Evolutionary conservation across 2,888 invertebrate genomes (phyloP).

Genomic region (Sphaerophoria taeniata): DNA sequence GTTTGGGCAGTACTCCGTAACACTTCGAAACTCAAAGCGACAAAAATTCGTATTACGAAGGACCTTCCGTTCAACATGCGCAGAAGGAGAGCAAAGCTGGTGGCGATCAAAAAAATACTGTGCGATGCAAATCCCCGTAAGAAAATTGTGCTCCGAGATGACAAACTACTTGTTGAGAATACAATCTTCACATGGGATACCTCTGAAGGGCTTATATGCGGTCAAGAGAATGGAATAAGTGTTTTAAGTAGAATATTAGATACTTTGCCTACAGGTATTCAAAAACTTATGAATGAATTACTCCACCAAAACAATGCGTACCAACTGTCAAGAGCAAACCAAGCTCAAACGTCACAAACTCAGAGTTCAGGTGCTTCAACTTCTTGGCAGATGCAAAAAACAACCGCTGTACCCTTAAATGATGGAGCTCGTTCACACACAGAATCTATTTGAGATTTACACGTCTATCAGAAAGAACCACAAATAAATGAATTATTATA

Average conservation of each 20-base stretch:
- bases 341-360: background rate
- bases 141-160: conserved; percentile 5
- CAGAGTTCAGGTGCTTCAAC: conserved; percentile 5
- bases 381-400: background rate
- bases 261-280: background rate
- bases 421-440: background rate
- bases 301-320: conserved; percentile 13
- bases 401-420: conserved; percentile 13
- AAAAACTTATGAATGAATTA: conserved; percentile 9
- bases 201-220: background rate
- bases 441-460: background rate
- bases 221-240: background rate
- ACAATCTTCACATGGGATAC: conserved; percentile 9
- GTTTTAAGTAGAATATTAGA: background rate
- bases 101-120: conserved; percentile 20
- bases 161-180: conserved; percentile 2
- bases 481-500: too few species aligned
- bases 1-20: too few species aligned
- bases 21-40: conserved; percentile 3
- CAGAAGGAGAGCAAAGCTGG: conserved; percentile 5
- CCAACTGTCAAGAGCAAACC: conserved; percentile 5
- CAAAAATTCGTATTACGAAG: conserved; percentile 4
- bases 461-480: too few species aligned
- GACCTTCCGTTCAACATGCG: conserved; percentile 27
- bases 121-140: background rate